Percentiles rank a stretch among this genome's conserved stretches.
These are phyloP conservation scores for Sussaba pulchella DNA, from an alignment of 2,888 invertebrate genomes.

Conservation along the genomic window DNA sequence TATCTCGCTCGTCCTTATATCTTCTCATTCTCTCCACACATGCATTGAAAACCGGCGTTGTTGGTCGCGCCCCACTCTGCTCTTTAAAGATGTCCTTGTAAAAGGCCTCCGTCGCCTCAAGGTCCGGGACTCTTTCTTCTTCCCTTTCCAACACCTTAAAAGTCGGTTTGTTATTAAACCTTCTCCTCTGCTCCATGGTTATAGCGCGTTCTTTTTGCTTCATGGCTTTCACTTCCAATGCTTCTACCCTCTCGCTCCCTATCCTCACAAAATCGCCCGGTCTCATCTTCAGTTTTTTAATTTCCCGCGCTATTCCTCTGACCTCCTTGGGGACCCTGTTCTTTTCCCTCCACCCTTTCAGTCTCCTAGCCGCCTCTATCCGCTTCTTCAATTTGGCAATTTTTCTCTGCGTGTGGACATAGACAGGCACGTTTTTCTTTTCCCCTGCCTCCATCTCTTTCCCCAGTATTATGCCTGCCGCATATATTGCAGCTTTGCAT, in stretches of 20 bases:
- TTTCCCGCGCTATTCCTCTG: background rate
- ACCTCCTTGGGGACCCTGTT: background rate
- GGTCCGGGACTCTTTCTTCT: too few relatives aligned
- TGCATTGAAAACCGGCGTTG: too few relatives aligned
- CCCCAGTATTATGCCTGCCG: background rate
- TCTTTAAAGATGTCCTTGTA: background rate
- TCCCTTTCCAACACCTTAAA: too few relatives aligned
- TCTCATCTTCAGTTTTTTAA: background rate
- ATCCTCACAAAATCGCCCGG: background rate
- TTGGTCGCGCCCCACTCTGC: too few relatives aligned
- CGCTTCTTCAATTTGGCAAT: background rate
- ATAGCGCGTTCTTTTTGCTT: background rate
- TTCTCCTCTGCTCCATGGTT: background rate
- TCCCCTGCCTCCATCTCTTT: background rate
- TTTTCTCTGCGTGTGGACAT: background rate
- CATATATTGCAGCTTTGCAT: too few relatives aligned
- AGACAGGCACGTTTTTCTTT: background rate
- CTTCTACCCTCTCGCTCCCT: background rate
- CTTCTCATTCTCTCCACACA: background rate
- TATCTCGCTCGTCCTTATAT: background rate
- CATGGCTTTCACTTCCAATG: background rate
- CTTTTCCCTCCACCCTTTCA: background rate
- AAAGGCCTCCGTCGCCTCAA: too few relatives aligned
- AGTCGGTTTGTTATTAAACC: too few relatives aligned
- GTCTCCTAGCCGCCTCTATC: too few relatives aligned